Evolutionary conservation across 2,797 vertebrate genomes (phyloP), one percentile per base, ranked within the genome.

Genomic region (Pangasius djambal): DNA sequence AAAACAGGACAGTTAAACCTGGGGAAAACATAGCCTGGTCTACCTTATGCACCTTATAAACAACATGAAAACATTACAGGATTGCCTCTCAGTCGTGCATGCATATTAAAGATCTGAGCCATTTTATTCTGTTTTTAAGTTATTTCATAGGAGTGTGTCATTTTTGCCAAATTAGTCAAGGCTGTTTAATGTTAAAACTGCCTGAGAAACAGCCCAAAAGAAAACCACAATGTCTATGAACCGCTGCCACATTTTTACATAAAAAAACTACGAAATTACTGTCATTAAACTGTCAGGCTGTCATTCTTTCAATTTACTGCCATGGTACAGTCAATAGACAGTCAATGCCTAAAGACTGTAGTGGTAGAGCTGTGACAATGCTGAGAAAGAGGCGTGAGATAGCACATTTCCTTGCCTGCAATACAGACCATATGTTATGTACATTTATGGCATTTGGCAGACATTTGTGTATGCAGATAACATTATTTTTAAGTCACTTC

Each of bases 271-370:
- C 78, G 90, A 94, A 95, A 95, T 95, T 92, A 93, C 93, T 93
- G 37, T 95, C 65, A 95, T 95, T 86, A 94, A 93, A 90, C 57
- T 91, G 90, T 93, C 92, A 93, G 91, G 89, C 86, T 88, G 88
- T 63, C 92, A 92, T 44, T 81, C 87, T 92, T 91, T 88, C 78
- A 90, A 57, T 89, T 92, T 88, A 87, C 86, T 90, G 89, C 88
- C 31, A 50, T 55, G 18, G 79, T 48, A 67, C 31, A 48, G 28
- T 88, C 86, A 86, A 77, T 67, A 67, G 88, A 89, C 91, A 92
- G 34, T 34, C 50, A 57, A 34, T 72, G 87, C 74, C 91, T 93
- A 89, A 94, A 94, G 92, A 79, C 69, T 67, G 82, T 65, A 74
- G 59, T 52, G 52, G 69, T 63, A 61, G 44, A 57, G 28, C 61